These are phyloP conservation scores for Morpho deidamia DNA, from an alignment of 2,888 invertebrate genomes.

Conservation along the genomic window DNA sequence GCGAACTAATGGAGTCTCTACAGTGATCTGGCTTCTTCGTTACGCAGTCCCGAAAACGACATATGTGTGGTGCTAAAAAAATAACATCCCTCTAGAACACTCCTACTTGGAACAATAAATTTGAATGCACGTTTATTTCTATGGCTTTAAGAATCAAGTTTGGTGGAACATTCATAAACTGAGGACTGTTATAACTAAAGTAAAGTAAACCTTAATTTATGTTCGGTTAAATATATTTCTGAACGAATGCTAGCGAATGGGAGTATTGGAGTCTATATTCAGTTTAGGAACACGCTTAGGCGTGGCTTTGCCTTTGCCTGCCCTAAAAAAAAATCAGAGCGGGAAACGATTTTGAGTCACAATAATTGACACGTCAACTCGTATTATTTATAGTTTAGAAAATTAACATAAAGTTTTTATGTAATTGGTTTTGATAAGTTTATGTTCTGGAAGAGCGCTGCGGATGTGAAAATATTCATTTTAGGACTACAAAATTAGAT, in stretches of 20 bases:
- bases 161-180: conserved; percentile 15
- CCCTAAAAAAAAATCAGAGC: conserved; percentile 39
- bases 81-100: conserved; percentile 44
- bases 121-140: conserved; percentile 34
- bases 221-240: conserved; percentile 33
- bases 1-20: conserved; percentile 73
- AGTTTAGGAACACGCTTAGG: conserved; percentile 42
- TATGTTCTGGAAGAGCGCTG: conserved; percentile 40
- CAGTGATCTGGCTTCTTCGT: conserved; percentile 64
- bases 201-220: conserved; percentile 35
- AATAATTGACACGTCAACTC: conserved; percentile 73
- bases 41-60: conserved; percentile 47
- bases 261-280: conserved; percentile 43
- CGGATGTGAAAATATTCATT: conserved; percentile 41
- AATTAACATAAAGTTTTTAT: conserved; percentile 62
- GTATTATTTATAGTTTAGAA: conserved; percentile 68
- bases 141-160: conserved; percentile 31
- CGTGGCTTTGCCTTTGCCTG: conserved; percentile 49
- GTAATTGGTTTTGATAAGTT: conserved; percentile 72
- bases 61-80: conserved; percentile 58
- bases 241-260: conserved; percentile 30
- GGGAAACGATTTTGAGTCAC: conserved; percentile 53
- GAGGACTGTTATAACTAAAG: conserved; percentile 17
- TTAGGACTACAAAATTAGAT: conserved; percentile 14
- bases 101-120: conserved; percentile 36